Conservation (phyloP, 2,113 vertebrate species). For the Menura novaehollandiae region DNA sequence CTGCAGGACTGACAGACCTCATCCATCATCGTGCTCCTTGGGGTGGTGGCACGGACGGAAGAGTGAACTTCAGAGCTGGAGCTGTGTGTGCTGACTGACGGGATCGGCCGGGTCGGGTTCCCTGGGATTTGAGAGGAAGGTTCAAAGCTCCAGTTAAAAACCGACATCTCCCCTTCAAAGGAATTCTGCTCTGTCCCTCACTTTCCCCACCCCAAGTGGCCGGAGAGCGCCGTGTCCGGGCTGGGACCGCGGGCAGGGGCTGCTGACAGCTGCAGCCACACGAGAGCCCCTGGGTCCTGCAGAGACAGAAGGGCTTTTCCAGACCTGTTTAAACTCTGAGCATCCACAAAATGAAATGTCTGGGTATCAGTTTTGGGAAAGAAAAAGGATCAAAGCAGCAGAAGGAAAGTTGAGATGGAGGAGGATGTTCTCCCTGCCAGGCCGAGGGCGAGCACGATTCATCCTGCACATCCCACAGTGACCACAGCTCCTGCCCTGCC, state of each 20-base stretch:
- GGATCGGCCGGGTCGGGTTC: not conserved
- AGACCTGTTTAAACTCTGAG: not conserved
- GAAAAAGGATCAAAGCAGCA: not conserved
- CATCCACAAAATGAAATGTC: not conserved
- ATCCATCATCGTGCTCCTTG: conserved; percentile 1
- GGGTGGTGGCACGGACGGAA: not conserved
- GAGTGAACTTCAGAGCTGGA: not conserved
- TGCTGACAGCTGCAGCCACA: not conserved
- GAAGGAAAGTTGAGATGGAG: not conserved
- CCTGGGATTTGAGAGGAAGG: conserved; percentile 16
- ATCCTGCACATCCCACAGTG: fast-evolving
- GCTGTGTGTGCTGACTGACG: conserved; percentile 8
- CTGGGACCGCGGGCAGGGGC: not conserved
- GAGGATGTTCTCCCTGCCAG: not conserved
- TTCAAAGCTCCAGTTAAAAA: conserved; percentile 26
- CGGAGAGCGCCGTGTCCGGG: fast-evolving
- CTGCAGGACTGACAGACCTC: conserved; percentile 1
- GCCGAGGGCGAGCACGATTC: fast-evolving
- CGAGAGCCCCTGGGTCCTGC: not conserved
- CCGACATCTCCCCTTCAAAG: conserved; percentile 26
- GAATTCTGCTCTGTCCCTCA: not conserved
- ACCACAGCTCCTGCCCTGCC: not conserved
- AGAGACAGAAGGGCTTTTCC: not conserved
- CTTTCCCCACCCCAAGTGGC: not conserved
- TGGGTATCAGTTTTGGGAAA: not conserved